phyloP scores from a whole-genome alignment of 37 sponge, comb jelly and placozoan species.

The Bolinopsis microptera region DNA sequence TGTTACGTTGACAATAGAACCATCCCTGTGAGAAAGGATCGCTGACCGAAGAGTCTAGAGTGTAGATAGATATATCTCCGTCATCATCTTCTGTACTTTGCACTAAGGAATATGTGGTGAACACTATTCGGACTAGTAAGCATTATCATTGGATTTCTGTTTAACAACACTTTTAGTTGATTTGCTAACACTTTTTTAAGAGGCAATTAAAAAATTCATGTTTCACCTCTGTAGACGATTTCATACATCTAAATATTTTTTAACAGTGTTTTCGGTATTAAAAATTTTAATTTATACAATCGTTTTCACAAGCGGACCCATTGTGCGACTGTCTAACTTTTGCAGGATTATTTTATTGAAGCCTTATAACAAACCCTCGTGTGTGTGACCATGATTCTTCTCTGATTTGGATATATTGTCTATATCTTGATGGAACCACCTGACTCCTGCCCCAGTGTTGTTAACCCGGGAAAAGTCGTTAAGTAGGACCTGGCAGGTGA shows the following conservation, averaged over 20 bases:
- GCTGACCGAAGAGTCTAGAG: neutral
- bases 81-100: neutral
- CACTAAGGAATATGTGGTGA: no score
- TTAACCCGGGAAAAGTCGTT: neutral
- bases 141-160: no score
- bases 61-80: neutral
- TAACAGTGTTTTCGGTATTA: no score
- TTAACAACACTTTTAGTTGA: no score
- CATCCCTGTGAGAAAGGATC: neutral
- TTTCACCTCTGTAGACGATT: no score
- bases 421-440: neutral
- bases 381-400: neutral
- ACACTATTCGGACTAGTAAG: no score
- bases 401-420: neutral
- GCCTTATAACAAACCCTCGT: neutral
- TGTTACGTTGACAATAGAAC: neutral
- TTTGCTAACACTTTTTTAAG: no score
- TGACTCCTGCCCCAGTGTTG: neutral
- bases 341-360: neutral
- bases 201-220: no score
- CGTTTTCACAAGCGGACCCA: no score
- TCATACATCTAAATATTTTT: no score
- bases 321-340: no score
- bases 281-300: no score
- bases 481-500: neutral